These are phyloP conservation scores for Epistrophella euchroma DNA, from an alignment of 2,888 invertebrate species.

Conservation along the genomic window DNA sequence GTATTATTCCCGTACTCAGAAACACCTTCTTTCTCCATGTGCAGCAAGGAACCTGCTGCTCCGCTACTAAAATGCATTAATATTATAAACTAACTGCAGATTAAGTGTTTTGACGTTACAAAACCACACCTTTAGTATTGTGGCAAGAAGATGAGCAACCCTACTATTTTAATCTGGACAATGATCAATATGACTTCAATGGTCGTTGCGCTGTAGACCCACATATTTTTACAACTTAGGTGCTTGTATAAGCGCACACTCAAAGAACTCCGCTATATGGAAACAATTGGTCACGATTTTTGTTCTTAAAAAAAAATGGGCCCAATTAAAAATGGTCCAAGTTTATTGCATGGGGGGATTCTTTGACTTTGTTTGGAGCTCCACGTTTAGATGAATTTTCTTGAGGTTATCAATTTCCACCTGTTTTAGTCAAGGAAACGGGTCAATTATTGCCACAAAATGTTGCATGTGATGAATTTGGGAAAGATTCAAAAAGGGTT, in stretches of 20 bases:
- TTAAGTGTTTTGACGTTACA: slow-evolving; percentile 34
- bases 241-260: neutral
- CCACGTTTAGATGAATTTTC: slow-evolving; percentile 44
- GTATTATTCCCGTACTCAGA: slow-evolving; percentile 32
- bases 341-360: slow-evolving; percentile 16
- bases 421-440: slow-evolving; percentile 12
- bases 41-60: slow-evolving; percentile 33
- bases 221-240: neutral
- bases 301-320: slow-evolving; percentile 36
- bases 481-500: slow-evolving; percentile 14
- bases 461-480: slow-evolving; percentile 47
- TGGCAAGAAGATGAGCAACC: slow-evolving; percentile 26
- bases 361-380: slow-evolving; percentile 19
- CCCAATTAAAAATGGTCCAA: slow-evolving; percentile 63
- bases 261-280: slow-evolving; percentile 8
- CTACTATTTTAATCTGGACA: slow-evolving; percentile 5
- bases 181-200: slow-evolving; percentile 57
- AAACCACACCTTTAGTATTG: slow-evolving; percentile 38
- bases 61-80: slow-evolving; percentile 64
- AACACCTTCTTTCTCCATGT: slow-evolving; percentile 1
- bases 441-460: slow-evolving; percentile 61
- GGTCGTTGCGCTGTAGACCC: neutral
- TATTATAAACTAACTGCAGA: slow-evolving; percentile 53
- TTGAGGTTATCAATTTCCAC: slow-evolving; percentile 24
- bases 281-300: slow-evolving; percentile 59